Evolutionary conservation across 2,888 invertebrate genomes (phyloP).

Genomic region (Pristionchus exspectatus): DNA sequence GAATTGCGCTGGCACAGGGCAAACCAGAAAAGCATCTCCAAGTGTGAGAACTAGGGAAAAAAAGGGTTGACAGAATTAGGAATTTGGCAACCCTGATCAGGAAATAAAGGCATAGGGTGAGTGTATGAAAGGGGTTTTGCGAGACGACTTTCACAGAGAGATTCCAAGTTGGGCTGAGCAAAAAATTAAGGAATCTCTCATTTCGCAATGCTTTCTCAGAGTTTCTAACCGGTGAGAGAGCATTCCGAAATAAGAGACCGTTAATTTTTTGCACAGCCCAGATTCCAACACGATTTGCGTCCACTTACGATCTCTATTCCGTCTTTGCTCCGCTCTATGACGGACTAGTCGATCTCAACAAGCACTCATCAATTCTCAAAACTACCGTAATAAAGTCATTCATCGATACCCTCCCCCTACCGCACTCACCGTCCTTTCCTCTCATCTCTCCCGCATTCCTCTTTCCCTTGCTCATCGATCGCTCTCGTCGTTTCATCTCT

Average conservation of each 20-base stretch:
- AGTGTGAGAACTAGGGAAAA: too few species aligned
- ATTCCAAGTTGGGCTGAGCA: neutral
- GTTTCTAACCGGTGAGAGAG: too few species aligned
- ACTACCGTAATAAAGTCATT: neutral
- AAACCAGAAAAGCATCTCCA: neutral
- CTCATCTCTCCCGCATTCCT: neutral
- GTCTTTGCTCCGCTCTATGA: constrained; percentile 22
- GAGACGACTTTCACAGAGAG: neutral
- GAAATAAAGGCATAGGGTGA: neutral
- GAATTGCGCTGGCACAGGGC: neutral
- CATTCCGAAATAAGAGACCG: too few species aligned
- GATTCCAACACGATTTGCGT: neutral
- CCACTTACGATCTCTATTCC: constrained; percentile 10
- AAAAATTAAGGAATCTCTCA: too few species aligned
- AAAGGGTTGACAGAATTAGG: too few species aligned
- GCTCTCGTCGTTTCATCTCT: constrained; percentile 44
- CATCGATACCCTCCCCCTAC: neutral
- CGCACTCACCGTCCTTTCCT: constrained; percentile 14
- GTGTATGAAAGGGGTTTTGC: neutral
- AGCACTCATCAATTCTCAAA: neutral
- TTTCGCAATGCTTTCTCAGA: too few species aligned
- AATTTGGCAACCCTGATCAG: neutral
- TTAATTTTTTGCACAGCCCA: neutral
- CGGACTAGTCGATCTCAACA: constrained; percentile 30
- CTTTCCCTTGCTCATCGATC: neutral